Conservation (phyloP, 2,797 vertebrate genomes). For the Picus viridis region DNA sequence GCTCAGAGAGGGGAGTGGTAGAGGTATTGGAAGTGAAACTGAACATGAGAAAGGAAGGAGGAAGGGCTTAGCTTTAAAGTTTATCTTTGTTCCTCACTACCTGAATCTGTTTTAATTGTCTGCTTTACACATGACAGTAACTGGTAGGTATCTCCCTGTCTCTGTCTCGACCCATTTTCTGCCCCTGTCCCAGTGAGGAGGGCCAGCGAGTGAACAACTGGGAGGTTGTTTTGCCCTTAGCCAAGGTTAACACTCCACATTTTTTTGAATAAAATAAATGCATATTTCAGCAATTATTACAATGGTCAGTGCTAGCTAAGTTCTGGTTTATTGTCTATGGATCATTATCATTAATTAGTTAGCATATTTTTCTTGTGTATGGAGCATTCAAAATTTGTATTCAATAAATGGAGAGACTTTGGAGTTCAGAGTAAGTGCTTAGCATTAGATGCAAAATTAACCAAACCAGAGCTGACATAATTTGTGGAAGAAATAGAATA, state of each 20-base stretch:
- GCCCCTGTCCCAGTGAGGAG: neutral
- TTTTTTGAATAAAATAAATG: neutral
- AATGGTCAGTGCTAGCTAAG: neutral
- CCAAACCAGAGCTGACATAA: neutral
- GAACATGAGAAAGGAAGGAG: neutral
- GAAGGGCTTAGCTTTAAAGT: neutral
- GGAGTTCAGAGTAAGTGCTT: neutral
- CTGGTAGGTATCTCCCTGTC: neutral
- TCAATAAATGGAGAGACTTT: neutral
- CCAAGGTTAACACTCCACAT: neutral
- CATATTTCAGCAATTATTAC: neutral
- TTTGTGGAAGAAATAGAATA: neutral
- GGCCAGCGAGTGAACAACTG: neutral
- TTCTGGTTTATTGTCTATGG: neutral
- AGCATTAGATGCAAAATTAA: neutral
- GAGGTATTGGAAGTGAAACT: neutral
- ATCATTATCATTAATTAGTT: neutral
- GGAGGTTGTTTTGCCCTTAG: neutral
- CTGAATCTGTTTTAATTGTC: neutral
- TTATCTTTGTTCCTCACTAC: neutral
- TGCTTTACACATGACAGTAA: neutral
- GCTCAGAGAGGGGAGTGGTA: rapidly evolving
- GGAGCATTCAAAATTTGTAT: neutral
- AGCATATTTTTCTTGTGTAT: neutral
- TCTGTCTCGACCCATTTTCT: neutral